Evolutionary conservation across 2,113 vertebrate genomes (phyloP).

Genomic region (Clarias macrocephalus): DNA sequence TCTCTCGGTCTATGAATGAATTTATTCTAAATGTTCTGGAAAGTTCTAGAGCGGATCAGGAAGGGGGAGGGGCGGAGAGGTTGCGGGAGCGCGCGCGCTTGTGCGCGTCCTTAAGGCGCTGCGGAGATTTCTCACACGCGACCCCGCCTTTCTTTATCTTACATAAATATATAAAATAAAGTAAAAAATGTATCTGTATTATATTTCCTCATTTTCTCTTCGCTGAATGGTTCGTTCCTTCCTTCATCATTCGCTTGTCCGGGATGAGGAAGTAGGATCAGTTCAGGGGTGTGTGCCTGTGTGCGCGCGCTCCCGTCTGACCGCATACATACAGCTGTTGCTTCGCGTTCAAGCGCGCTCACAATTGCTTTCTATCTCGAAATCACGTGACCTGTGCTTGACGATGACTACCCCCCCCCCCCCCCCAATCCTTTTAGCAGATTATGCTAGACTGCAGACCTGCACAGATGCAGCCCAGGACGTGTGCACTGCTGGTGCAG

Average conservation of each 20-base stretch:
- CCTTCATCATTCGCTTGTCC: too few relatives aligned
- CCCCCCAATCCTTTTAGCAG: too few relatives aligned
- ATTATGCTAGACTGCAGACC: background rate
- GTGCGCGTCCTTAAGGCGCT: background rate
- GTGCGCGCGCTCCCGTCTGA: background rate
- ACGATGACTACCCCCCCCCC: too few relatives aligned
- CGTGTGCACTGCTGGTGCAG: background rate
- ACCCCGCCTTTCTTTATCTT: background rate
- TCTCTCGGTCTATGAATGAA: background rate
- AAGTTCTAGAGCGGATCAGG: constrained; percentile 54
- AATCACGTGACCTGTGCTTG: background rate
- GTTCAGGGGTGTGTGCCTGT: background rate
- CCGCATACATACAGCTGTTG: background rate
- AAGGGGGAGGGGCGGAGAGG: background rate
- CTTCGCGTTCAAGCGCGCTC: background rate
- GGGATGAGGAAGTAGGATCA: background rate
- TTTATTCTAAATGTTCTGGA: constrained; percentile 51
- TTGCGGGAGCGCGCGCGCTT: background rate
- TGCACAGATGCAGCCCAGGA: background rate
- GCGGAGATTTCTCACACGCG: background rate
- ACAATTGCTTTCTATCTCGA: background rate
- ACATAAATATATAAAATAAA: too few relatives aligned
- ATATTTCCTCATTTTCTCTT: too few relatives aligned
- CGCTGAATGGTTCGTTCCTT: too few relatives aligned
- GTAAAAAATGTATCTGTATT: too few relatives aligned